Percentiles rank a stretch among this genome's conserved stretches.
These are phyloP conservation scores for Andrena praecox DNA, from an alignment of 2,888 invertebrate genomes.

Conservation along the genomic window DNA sequence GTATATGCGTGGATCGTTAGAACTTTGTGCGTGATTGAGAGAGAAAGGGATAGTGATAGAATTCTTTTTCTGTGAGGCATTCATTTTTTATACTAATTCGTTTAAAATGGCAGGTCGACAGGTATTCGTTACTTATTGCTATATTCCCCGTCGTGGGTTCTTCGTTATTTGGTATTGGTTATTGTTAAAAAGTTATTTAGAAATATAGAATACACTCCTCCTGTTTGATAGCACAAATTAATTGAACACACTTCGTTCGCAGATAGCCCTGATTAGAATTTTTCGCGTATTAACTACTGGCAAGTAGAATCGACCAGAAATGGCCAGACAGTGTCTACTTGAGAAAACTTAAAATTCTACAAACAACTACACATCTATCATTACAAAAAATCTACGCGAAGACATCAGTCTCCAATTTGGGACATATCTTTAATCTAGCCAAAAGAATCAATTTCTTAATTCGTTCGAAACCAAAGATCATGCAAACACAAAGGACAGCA, in stretches of 20 bases:
- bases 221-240: too few relatives aligned
- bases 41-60: neutral
- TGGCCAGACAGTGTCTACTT: slow-evolving; percentile 11
- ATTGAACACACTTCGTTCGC: neutral
- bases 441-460: neutral
- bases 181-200: too few relatives aligned
- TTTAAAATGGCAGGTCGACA: too few relatives aligned
- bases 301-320: slow-evolving; percentile 22
- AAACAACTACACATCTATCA: neutral
- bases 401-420: neutral
- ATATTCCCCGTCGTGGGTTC: too few relatives aligned
- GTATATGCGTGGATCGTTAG: slow-evolving; percentile 22
- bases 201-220: too few relatives aligned
- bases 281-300: too few relatives aligned
- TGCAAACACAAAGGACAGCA: too few relatives aligned
- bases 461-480: neutral
- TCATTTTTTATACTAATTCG: too few relatives aligned
- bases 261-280: neutral
- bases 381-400: neutral
- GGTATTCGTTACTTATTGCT: too few relatives aligned
- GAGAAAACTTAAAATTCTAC: neutral
- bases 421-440: neutral
- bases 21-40: slow-evolving; percentile 1
- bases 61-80: too few relatives aligned
- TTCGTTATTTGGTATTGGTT: too few relatives aligned